phyloP scores from a whole-genome alignment of 2,113 vertebrate genomes.

The Lophochroa leadbeateri region DNA sequence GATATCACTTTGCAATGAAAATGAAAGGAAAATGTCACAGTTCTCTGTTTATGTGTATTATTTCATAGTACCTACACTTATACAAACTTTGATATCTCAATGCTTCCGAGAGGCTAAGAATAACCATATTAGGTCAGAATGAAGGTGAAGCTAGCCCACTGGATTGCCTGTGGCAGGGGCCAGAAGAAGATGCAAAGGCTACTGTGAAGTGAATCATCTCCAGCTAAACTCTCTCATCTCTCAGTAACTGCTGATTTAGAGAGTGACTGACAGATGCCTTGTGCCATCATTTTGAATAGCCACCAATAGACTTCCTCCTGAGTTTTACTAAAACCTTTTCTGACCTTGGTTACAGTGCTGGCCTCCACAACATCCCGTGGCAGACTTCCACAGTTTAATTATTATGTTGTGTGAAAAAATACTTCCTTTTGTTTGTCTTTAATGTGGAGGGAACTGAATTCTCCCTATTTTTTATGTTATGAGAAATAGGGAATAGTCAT shows the following conservation, averaged over 20 bases:
- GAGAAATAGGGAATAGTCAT: neutral
- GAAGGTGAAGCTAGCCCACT: neutral
- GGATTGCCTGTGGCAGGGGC: neutral
- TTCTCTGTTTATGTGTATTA: neutral
- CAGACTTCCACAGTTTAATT: constrained; percentile 15
- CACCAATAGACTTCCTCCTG: neutral
- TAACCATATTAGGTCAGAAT: neutral
- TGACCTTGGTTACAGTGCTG: neutral
- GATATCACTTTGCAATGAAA: neutral
- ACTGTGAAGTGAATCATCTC: neutral
- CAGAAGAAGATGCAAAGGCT: neutral
- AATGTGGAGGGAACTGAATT: neutral
- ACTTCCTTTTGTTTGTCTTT: constrained; percentile 50
- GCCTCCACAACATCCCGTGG: constrained; percentile 23
- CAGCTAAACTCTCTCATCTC: neutral
- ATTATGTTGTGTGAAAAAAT: neutral
- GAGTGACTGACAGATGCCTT: neutral
- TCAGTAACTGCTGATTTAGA: neutral
- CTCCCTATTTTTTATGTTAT: neutral
- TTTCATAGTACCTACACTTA: neutral
- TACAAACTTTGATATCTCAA: neutral
- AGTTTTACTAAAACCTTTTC: neutral
- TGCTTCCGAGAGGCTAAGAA: neutral
- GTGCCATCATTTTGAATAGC: neutral
- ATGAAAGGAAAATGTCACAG: neutral